These are phyloP conservation scores for Echeneis naucrates DNA, from an alignment of 2,797 vertebrate species.

Conservation along the genomic window DNA sequence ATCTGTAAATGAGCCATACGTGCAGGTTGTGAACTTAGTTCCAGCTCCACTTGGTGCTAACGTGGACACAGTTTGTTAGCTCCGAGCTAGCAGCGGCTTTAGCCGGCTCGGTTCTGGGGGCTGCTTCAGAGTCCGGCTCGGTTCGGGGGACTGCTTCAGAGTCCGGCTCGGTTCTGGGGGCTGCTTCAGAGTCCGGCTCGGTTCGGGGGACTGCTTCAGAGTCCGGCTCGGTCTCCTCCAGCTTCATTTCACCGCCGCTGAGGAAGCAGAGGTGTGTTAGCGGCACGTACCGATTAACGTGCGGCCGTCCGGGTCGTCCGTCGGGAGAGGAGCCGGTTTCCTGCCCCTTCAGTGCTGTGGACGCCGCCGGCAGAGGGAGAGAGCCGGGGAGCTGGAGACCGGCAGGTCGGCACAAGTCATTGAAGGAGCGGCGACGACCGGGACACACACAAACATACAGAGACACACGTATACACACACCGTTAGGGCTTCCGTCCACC, in stretches of 20 bases:
- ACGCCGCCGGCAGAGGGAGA: background rate
- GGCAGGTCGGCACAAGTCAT: slow-evolving; percentile 22
- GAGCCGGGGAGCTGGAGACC: background rate
- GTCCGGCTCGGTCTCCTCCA: background rate
- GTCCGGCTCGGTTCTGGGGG: slow-evolving; percentile 15
- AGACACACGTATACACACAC: background rate
- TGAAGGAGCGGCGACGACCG: slow-evolving; percentile 27
- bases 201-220: too few relatives aligned
- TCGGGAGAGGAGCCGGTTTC: slow-evolving; percentile 23
- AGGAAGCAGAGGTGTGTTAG: slow-evolving; percentile 8
- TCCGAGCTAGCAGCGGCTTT: slow-evolving; percentile 47
- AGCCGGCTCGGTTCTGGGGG: too few relatives aligned
- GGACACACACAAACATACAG: background rate
- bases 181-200: slow-evolving; percentile 3
- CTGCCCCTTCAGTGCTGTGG: background rate
- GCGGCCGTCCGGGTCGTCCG: slow-evolving; percentile 21
- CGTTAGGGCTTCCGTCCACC: slow-evolving; percentile 37
- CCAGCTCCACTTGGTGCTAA: slow-evolving; percentile 53
- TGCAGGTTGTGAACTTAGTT: background rate
- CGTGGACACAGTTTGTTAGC: slow-evolving; percentile 44
- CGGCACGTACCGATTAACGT: slow-evolving; percentile 56
- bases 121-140: too few relatives aligned
- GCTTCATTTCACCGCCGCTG: background rate
- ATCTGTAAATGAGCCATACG: too few relatives aligned
- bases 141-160: too few relatives aligned